A percentile compares a stretch with the other conserved stretches of the same genome.
Evolutionary conservation across 2,113 vertebrate genomes (phyloP).

Genomic region (Amphilophus citrinellus): DNA sequence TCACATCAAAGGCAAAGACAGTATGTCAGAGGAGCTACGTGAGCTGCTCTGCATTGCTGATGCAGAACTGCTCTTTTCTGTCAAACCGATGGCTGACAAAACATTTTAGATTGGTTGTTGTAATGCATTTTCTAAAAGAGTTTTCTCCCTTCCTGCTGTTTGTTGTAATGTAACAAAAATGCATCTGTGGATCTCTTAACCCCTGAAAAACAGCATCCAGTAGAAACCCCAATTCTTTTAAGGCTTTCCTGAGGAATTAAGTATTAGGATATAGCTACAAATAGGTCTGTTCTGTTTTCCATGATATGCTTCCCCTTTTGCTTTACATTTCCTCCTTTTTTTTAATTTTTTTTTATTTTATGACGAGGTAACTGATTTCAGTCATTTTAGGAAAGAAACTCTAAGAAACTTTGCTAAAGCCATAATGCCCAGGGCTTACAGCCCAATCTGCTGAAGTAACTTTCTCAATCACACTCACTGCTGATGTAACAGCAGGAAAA

Average conservation of each 20-base stretch:
- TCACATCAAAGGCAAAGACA: constrained; percentile 67
- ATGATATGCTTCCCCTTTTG: constrained; percentile 3
- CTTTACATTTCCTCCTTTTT: not conserved
- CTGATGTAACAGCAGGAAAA: constrained; percentile 17
- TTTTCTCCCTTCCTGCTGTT: not conserved
- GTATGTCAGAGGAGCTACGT: constrained; percentile 46
- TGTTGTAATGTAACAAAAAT: constrained; percentile 28
- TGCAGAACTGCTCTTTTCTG: constrained; percentile 31
- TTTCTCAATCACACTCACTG: not conserved
- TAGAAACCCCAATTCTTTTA: not conserved
- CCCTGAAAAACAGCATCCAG: not conserved
- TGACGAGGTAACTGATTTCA: constrained; percentile 1
- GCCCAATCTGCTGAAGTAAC: not conserved
- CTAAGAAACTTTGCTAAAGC: not conserved
- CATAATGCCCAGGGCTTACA: not conserved
- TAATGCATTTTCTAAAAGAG: constrained; percentile 1
- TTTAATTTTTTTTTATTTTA: not conserved
- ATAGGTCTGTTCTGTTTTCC: constrained; percentile 3
- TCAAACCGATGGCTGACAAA: constrained; percentile 41
- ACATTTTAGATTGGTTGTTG: constrained; percentile 46
- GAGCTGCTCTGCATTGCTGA: constrained; percentile 46
- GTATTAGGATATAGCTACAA: not conserved
- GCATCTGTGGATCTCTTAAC: constrained; percentile 2
- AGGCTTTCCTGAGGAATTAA: not conserved
- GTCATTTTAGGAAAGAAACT: not conserved